Evolutionary conservation across 2,113 vertebrate species (phyloP), one percentile per base, ranked within the genome.

Genomic region (Stegostoma tigrinum): DNA sequence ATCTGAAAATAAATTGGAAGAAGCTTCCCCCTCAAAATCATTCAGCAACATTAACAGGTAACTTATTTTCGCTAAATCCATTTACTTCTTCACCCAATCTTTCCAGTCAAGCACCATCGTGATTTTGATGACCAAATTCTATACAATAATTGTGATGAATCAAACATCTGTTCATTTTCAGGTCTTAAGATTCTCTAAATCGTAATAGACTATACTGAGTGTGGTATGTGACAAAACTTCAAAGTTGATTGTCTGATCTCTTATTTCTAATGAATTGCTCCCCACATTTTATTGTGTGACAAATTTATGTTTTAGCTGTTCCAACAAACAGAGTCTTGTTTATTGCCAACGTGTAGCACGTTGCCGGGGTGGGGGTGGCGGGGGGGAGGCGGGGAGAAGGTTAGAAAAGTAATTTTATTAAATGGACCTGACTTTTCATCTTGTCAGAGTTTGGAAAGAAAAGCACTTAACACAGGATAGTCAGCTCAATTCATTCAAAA

Each of bases 21-120:
- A 97, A 96, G 95, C 95, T 97, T 0, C 89, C 97, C 0, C 66
- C 95, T 0, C n/a, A 66, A 95, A 96, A 2, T 0, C 15, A 89
- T 34, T 96, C 97, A 0, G 8, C 96, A 0, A 96, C 96, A 93
- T 96, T 97, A 24, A 61, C 97, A 97, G 98, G 98, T 98, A 96
- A 96, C 34, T 7, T 21, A 3, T 67, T 15, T 89, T 55, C 12
- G 66, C 67, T 67, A 23, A 93, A 87, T 1, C 15, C 23, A n/a
- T 19, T 38, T 38, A 66, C 15, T 19, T 38, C 34, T 21, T n/a
- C 64, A 61, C 17, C 15, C 30, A 72, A 70, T 66, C 66, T 48
- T 83, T 5, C 38, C 38, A 42, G 24, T 8, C 66, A 42, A 68
- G 5, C 66, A 42, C 5, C 38, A 42, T 21, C 17, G 1, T 23